These are phyloP conservation scores for Indicator indicator DNA, from an alignment of 2,113 vertebrate genomes.

Conservation along the genomic window DNA sequence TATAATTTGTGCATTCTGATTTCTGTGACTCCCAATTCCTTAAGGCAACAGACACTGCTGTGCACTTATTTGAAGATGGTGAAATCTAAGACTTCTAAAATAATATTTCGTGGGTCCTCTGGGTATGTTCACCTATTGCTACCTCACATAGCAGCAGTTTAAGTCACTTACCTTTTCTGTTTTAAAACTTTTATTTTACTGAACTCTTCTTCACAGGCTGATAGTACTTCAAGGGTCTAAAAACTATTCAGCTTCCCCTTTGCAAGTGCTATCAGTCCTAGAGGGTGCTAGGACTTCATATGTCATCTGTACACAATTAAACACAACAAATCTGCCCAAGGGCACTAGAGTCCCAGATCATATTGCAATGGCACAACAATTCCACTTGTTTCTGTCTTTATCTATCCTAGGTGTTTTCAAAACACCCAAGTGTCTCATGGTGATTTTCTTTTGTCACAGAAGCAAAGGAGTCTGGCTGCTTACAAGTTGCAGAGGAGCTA, in stretches of 20 bases:
- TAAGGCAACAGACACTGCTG: slow-evolving; percentile 2
- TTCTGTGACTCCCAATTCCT: slow-evolving; percentile 12
- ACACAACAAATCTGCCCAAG: not conserved
- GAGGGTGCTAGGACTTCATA: not conserved
- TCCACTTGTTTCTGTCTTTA: not conserved
- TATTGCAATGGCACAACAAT: not conserved
- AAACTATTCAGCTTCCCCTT: not conserved
- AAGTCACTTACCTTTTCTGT: slow-evolving; percentile 1
- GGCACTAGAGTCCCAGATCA: not conserved
- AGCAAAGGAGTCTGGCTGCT: fast-evolving
- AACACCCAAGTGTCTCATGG: not conserved
- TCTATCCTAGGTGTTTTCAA: not conserved
- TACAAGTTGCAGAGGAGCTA: not conserved
- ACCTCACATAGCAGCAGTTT: slow-evolving; percentile 4
- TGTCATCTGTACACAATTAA: not conserved
- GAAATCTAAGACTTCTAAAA: slow-evolving; percentile 59
- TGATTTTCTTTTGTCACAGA: not conserved
- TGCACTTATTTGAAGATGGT: not conserved
- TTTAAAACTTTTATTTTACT: slow-evolving; percentile 6
- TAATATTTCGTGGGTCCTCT: slow-evolving; percentile 43
- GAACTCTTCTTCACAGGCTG: not conserved
- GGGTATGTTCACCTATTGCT: slow-evolving; percentile 42
- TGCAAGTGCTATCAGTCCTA: not conserved
- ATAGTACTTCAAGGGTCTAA: not conserved
- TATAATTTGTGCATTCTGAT: slow-evolving; percentile 31